A percentile compares a stretch with the other conserved stretches of the same genome.
These are phyloP conservation scores for Monodelphis domestica DNA, from an alignment of 2,797 vertebrate genomes.

Conservation along the genomic window DNA sequence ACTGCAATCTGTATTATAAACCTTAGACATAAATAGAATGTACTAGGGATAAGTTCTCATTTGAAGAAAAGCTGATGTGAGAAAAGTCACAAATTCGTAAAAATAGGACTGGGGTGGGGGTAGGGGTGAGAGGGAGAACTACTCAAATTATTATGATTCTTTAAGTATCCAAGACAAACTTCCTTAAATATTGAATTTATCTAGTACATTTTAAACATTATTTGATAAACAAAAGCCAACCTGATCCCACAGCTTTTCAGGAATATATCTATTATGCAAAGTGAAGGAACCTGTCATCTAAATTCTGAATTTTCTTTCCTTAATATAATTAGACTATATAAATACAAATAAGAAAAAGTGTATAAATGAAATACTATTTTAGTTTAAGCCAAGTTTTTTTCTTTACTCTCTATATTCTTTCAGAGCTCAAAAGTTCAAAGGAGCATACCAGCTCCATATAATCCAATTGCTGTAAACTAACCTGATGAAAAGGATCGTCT, in stretches of 20 bases:
- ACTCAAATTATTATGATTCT: not conserved
- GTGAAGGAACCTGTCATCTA: not conserved
- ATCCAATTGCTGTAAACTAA: slow-evolving; percentile 74
- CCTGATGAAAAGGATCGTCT: slow-evolving; percentile 99
- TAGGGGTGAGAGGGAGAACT: not conserved
- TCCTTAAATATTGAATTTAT: not conserved
- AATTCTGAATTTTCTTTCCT: slow-evolving; percentile 24
- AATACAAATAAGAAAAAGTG: slow-evolving; percentile 16
- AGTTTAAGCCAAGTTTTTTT: slow-evolving; percentile 29
- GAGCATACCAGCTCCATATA: slow-evolving; percentile 43
- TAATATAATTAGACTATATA: slow-evolving; percentile 46
- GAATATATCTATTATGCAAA: not conserved
- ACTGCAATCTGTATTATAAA: not conserved
- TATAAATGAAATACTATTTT: not conserved
- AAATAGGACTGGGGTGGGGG: not conserved
- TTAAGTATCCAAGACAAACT: not conserved
- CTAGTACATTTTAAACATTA: slow-evolving; percentile 17
- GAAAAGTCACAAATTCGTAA: not conserved
- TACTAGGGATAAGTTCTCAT: not conserved
- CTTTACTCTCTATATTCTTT: not conserved
- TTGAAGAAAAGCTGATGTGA: not conserved
- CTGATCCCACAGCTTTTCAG: slow-evolving; percentile 47
- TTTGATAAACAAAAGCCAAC: slow-evolving; percentile 36
- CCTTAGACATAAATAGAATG: not conserved
- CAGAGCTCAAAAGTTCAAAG: slow-evolving; percentile 2